Evolutionary conservation across 2,113 vertebrate species (phyloP).

Genomic region (Romanogobio albipinnatus): DNA sequence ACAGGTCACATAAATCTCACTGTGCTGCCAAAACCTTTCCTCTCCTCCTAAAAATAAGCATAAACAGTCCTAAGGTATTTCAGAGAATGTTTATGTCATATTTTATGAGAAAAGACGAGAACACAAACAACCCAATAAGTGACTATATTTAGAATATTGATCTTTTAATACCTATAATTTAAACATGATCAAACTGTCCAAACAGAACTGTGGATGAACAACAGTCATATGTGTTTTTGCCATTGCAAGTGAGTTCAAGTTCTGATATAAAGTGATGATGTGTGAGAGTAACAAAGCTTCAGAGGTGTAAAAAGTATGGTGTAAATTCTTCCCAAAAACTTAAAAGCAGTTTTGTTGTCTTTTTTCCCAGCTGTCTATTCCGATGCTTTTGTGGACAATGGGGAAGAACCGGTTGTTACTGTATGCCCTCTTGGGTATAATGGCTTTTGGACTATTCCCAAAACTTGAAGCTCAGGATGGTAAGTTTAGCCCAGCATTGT

Average conservation of each 20-base stretch:
- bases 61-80: slow-evolving; percentile 4
- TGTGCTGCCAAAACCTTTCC: slow-evolving; percentile 4
- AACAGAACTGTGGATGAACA: neutral
- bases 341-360: slow-evolving; percentile 4
- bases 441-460: slow-evolving; percentile 74
- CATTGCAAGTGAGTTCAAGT: neutral
- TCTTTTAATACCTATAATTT: neutral
- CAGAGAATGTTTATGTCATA: slow-evolving; percentile 37
- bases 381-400: slow-evolving; percentile 80
- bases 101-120: neutral
- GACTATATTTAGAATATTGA: slow-evolving; percentile 1
- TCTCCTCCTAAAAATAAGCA: slow-evolving; percentile 19
- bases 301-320: neutral
- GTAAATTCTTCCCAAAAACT: neutral
- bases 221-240: neutral
- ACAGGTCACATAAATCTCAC: slow-evolving; percentile 18
- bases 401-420: slow-evolving; percentile 75
- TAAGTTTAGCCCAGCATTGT: slow-evolving; percentile 63
- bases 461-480: slow-evolving; percentile 76
- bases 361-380: slow-evolving; percentile 61
- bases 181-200: neutral
- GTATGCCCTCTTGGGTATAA: slow-evolving; percentile 72
- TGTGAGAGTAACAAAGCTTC: neutral
- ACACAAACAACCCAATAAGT: neutral
- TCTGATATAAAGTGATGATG: neutral